Evolutionary conservation across 1,140 invertebrate genomes (phyloP).

Genomic region (Zaprionus inermis): DNA sequence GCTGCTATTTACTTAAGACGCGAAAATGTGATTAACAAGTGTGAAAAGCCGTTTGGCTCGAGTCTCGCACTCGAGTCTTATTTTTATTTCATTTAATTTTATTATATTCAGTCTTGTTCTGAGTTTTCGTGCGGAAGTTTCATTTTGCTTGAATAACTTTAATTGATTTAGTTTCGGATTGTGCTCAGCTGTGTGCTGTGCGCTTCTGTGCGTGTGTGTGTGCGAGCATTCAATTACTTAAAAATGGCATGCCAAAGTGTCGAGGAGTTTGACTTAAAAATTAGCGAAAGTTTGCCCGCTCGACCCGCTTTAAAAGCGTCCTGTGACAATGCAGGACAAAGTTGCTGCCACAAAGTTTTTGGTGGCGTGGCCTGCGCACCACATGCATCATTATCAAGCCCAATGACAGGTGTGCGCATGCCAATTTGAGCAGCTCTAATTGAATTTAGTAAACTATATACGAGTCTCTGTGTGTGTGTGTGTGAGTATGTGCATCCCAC

Average conservation of each 20-base stretch:
- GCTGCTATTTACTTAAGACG: constrained; percentile 78
- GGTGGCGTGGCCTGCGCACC: constrained; percentile 58
- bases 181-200: constrained; percentile 11
- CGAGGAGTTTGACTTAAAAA: constrained; percentile 50
- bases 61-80: constrained; percentile 37
- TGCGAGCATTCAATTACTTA: constrained; percentile 54
- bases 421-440: constrained; percentile 78
- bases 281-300: constrained; percentile 46
- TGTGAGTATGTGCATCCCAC: constrained; percentile 20
- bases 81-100: constrained; percentile 50
- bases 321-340: constrained; percentile 48
- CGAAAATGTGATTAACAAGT: constrained; percentile 82
- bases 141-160: constrained; percentile 75
- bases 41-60: constrained; percentile 71
- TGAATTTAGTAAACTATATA: constrained; percentile 78
- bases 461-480: constrained; percentile 19
- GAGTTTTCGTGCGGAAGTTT: constrained; percentile 56
- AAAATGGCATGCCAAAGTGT: constrained; percentile 59
- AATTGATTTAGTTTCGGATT: constrained; percentile 72
- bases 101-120: constrained; percentile 45
- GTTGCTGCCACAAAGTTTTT: constrained; percentile 65
- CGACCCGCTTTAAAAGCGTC: constrained; percentile 41
- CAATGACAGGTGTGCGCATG: constrained; percentile 79
- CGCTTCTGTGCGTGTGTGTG: constrained; percentile 29
- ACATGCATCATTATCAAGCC: constrained; percentile 80